These are phyloP conservation scores for Tauraco erythrolophus DNA, from an alignment of 2,113 vertebrate species.

Conservation along the genomic window DNA sequence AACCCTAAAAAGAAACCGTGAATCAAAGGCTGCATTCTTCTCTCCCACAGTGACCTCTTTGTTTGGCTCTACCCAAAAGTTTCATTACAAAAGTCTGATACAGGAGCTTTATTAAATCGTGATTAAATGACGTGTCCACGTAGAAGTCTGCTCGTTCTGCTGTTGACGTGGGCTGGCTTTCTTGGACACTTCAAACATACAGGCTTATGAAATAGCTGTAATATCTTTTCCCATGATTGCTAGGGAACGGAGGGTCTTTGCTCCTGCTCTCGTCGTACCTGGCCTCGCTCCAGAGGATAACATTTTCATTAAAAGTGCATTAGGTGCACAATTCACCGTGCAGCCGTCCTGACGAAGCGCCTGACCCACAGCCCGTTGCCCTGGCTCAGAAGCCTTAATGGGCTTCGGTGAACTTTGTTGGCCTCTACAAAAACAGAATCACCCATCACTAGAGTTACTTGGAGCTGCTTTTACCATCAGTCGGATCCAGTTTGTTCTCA, in stretches of 20 bases:
- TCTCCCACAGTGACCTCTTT: constrained; percentile 67
- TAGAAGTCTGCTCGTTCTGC: background rate
- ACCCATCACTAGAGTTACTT: background rate
- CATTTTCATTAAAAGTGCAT: constrained; percentile 68
- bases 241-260: background rate
- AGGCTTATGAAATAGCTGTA: constrained; percentile 46
- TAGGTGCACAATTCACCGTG: background rate
- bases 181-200: constrained; percentile 8
- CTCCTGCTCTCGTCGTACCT: background rate
- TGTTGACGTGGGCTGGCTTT: constrained; percentile 54
- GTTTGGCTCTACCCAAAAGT: constrained; percentile 54
- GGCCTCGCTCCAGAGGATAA: constrained; percentile 48
- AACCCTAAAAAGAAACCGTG: constrained; percentile 41
- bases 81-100: constrained; percentile 59
- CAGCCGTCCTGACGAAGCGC: background rate
- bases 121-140: constrained; percentile 40
- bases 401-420: constrained; percentile 14
- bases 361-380: background rate
- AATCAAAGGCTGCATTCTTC: constrained; percentile 64
- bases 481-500: background rate
- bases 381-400: background rate
- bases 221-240: constrained; percentile 40
- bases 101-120: constrained; percentile 70
- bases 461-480: background rate
- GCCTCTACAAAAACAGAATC: constrained; percentile 2